phyloP scores from a whole-genome alignment of 2,888 invertebrate genomes.

The Sminthurinus aureus region DNA sequence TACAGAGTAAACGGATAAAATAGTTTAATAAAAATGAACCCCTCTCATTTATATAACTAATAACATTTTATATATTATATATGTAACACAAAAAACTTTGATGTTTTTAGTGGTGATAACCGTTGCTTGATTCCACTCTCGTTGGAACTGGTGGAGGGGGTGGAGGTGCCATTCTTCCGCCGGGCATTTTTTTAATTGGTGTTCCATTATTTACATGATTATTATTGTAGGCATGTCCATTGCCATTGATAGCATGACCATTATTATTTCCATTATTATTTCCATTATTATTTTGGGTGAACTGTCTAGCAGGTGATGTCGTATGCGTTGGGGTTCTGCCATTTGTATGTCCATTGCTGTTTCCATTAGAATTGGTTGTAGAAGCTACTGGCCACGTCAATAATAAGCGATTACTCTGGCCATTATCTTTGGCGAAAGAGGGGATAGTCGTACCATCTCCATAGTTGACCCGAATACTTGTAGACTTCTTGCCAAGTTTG shows the following conservation, averaged over 20 bases:
- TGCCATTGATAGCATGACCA: constrained; percentile 13
- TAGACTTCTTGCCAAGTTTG: constrained; percentile 82
- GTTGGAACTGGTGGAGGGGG: constrained; percentile 40
- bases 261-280: background rate
- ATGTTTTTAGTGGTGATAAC: constrained; percentile 16
- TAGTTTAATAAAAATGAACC: background rate
- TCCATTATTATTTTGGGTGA: background rate
- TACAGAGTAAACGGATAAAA: too few relatives aligned
- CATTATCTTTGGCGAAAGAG: constrained; percentile 58
- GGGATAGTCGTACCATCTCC: constrained; percentile 50
- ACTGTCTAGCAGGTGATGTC: background rate
- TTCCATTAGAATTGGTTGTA: constrained; percentile 15
- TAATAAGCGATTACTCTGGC: constrained; percentile 47
- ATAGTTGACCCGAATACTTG: constrained; percentile 68
- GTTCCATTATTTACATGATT: constrained; percentile 28
- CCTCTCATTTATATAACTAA: background rate
- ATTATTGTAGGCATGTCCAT: constrained; percentile 15
- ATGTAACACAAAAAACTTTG: background rate
- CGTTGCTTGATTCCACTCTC: constrained; percentile 33
- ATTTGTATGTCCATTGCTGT: constrained; percentile 7
- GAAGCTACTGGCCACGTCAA: constrained; percentile 56
- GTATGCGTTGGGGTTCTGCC: background rate
- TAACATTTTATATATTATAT: background rate
- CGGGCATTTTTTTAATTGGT: constrained; percentile 15
- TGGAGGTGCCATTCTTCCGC: constrained; percentile 40